Base-by-base conservation (phyloP, 2,888 invertebrate genomes). In the Penaeus monodon region DNA sequence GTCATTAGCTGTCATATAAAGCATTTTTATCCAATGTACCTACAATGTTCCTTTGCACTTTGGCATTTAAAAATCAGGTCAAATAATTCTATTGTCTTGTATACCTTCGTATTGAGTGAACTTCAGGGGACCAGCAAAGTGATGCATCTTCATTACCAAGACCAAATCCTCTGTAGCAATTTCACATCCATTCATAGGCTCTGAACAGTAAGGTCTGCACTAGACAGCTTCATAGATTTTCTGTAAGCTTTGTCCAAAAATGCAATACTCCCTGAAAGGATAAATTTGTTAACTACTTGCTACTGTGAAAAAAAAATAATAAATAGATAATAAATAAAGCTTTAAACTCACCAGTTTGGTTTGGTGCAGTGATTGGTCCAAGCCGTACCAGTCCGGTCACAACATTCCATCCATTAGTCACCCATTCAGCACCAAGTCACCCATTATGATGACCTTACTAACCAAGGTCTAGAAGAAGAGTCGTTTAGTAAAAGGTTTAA, bases 381-480 rank as follows among this genome's bases (percentile, higher is more conserved):
- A 85, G 79, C 10, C 84, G 65, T 63, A 66, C 7, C 20, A 66
- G 73, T 14, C 73, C 84, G 0, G 33, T 70, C 12, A 38, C n/a
- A 10, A 70, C 33, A 68, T 85, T 73, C 17, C 79, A 14, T 24
- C 84, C 84, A 44, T 85, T 85, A 73, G 63, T n/a, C 29, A 24
- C n/a, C 84, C 84, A n/a, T 24, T 12, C 64, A 85, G 64, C 17
- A 79, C 73, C 20, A 85, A n/a, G 27, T 70, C 38, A 17, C n/a
- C 63, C 12, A 64, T 64, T 8, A 76, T 78, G 29, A 7, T 63
- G 29, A 77, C 14, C 63, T 77, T 77, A 0, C 77, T 63, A 27
- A n/a, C n/a, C n/a, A 77, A 77, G 0, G 0, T 12, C 77, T 77
- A 57, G 20, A 77, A 77, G 24, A 2, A 33, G 0, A 2, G 1